Evolutionary conservation across 2,888 invertebrate species (phyloP).

Genomic region (Anarsia innoxiella): DNA sequence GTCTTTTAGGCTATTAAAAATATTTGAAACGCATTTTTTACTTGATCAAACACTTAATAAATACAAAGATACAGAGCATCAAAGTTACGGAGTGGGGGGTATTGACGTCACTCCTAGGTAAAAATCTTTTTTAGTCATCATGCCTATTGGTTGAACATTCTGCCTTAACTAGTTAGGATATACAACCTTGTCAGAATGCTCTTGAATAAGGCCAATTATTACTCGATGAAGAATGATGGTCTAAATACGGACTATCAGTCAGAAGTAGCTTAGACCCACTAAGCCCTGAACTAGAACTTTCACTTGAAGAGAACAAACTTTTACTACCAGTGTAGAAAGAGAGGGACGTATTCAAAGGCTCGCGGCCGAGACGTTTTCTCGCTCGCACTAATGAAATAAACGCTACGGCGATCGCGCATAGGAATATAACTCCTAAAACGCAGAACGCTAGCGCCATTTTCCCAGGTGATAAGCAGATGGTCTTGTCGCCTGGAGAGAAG

Average conservation of each 20-base stretch:
- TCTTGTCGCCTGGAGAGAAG: conserved; percentile 75
- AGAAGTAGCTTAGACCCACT: conserved; percentile 76
- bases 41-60: too few relatives aligned
- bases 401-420: conserved; percentile 81
- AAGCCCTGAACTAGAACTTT: conserved; percentile 75
- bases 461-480: conserved; percentile 83
- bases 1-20: too few relatives aligned
- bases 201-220: conserved; percentile 72
- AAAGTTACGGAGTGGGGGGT: too few relatives aligned
- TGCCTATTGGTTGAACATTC: too few relatives aligned
- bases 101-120: too few relatives aligned
- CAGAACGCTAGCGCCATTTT: conserved; percentile 86
- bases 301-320: conserved; percentile 77
- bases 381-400: conserved; percentile 79
- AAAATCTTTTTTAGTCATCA: too few relatives aligned
- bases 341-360: conserved; percentile 67
- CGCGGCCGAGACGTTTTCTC: conserved; percentile 66
- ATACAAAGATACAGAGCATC: too few relatives aligned
- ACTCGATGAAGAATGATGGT: conserved; percentile 69
- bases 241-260: conserved; percentile 77
- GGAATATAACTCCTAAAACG: conserved; percentile 81
- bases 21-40: too few relatives aligned
- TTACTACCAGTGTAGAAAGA: conserved; percentile 76
- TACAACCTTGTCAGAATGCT: conserved; percentile 31
- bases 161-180: not conserved